Evolutionary conservation across 2,113 vertebrate species (phyloP), one percentile per base, ranked within the genome.

Genomic region (Morone saxatilis): DNA sequence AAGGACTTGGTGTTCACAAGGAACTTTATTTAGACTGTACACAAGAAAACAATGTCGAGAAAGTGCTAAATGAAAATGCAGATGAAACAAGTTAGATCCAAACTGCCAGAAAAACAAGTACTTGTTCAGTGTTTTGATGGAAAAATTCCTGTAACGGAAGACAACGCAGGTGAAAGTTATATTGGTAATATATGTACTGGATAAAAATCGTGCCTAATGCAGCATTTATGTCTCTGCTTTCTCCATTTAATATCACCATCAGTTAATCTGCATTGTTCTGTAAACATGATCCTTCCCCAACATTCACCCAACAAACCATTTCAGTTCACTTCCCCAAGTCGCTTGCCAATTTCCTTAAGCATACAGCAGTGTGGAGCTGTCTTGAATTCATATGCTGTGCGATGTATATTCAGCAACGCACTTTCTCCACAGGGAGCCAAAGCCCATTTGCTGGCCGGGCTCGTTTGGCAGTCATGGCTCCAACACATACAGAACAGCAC

Each of bases 321-420:
- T 89, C 79, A 62, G 40, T 84, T 90, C 84, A 69, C 71, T 83
- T 84, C 88, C 87, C 87, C 71, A 84, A 84, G 69, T 88, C 79
- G 59, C 87, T 93, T 85, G 88, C 82, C 87, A 93, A 92, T 92
- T 93, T 92, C 85, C 89, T 93, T 91, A 88, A 91, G 80, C 87
- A 90, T 71, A 94, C 89, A 93, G 51, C 84, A 68, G 71, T 4
- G 67, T 48, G 54, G 56, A 69, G 81, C 86, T 36, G 84, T 57
- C 83, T 81, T 71, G 86, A 92, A 92, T 93, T 91, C 86, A 89
- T 93, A 90, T 89, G 86, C 82, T 12, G 79, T 0, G 11, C 78
- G 71, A 83, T 90, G 88, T 93, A 92, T 87, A 90, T 93, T 92
- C 90, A 92, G 91, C 81, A 41, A 84, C 48, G 74, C 86, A 31